These are phyloP conservation scores for Montipora foliosa DNA, from an alignment of 64 coral and sea anemone genomes.

Conservation along the genomic window DNA sequence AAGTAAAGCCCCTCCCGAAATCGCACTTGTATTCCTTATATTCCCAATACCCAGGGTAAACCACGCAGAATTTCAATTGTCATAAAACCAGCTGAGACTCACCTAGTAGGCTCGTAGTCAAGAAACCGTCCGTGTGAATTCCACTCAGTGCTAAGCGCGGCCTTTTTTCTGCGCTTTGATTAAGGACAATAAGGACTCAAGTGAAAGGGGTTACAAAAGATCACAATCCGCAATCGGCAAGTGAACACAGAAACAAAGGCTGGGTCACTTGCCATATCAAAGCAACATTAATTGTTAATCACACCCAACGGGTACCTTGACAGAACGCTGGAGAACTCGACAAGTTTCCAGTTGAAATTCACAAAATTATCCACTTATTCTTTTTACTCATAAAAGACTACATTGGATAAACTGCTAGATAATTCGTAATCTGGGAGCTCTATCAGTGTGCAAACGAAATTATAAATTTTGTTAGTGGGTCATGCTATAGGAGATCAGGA, in stretches of 20 bases:
- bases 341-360: slow-evolving; percentile 21
- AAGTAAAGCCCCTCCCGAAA: too few species aligned
- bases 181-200: neutral
- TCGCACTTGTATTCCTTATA: too few species aligned
- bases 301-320: slow-evolving; percentile 24
- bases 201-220: neutral
- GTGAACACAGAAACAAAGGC: slow-evolving; percentile 4
- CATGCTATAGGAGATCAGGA: neutral
- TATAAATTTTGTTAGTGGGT: neutral
- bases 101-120: too few species aligned
- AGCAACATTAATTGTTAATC: slow-evolving; percentile 20
- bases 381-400: neutral
- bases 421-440: neutral
- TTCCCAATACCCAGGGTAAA: too few species aligned
- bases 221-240: slow-evolving; percentile 47
- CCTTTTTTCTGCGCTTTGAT: neutral
- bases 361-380: neutral
- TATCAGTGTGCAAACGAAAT: slow-evolving; percentile 19
- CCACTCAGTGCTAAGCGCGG: neutral
- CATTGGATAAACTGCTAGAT: neutral
- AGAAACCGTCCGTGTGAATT: neutral
- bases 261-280: slow-evolving; percentile 38
- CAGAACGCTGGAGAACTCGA: slow-evolving; percentile 2
- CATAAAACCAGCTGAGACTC: too few species aligned
- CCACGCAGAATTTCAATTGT: too few species aligned